phyloP scores from a whole-genome alignment of 2,888 invertebrate species.

The Heteromyza rotundicornis region DNA sequence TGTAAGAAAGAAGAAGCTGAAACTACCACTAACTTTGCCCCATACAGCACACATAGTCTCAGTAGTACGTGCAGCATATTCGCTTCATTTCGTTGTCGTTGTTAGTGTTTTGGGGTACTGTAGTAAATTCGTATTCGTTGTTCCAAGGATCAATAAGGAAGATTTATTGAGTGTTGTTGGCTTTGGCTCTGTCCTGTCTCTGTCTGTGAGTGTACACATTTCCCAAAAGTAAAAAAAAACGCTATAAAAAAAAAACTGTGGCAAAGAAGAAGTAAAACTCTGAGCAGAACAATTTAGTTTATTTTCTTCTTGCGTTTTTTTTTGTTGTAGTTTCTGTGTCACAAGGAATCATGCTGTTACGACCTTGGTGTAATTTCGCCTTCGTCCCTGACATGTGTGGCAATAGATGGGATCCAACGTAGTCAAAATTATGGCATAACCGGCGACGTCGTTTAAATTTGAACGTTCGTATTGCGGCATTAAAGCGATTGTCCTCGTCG shows the following conservation, averaged over 20 bases:
- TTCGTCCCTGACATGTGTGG: too few relatives aligned
- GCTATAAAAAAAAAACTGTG: not conserved
- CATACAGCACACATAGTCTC: too few relatives aligned
- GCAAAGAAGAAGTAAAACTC: not conserved
- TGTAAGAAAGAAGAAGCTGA: too few relatives aligned
- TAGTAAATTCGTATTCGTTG: conserved; percentile 49
- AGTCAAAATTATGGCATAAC: conserved; percentile 42
- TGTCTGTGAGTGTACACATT: too few relatives aligned
- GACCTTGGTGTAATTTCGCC: not conserved
- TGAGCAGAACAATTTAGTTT: too few relatives aligned
- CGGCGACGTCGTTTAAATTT: conserved; percentile 45
- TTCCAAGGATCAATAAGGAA: conserved; percentile 50
- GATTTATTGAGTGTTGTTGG: conserved; percentile 41
- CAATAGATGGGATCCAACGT: not conserved
- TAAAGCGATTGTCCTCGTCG: conserved; percentile 2
- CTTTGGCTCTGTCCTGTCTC: not conserved
- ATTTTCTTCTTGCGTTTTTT: too few relatives aligned
- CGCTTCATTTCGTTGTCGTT: not conserved
- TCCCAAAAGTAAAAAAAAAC: not conserved
- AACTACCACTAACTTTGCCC: too few relatives aligned
- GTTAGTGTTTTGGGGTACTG: not conserved
- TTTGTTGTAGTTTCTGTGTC: too few relatives aligned
- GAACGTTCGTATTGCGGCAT: conserved; percentile 8
- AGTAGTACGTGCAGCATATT: not conserved
- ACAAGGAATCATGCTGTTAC: not conserved